Conservation (phyloP, 1,140 invertebrate species). For the Drosophila teissieri region DNA sequence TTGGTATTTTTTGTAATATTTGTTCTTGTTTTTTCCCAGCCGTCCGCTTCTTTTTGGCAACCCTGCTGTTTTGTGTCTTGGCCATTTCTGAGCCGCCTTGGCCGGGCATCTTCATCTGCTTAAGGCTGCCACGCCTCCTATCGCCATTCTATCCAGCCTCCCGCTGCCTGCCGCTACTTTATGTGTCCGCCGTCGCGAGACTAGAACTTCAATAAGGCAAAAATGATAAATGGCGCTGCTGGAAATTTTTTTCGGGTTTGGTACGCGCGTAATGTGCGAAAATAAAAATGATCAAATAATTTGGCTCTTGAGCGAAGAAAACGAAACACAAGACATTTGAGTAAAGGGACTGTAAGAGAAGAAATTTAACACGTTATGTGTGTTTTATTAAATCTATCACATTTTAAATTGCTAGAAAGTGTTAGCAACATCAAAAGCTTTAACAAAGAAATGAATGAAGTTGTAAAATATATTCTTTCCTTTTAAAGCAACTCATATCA, state of each 20-base stretch:
- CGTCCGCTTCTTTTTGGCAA: slow-evolving; percentile 59
- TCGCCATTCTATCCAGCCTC: slow-evolving; percentile 38
- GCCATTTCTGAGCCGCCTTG: slow-evolving; percentile 50
- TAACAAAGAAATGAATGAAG: too few relatives aligned
- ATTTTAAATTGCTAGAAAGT: too few relatives aligned
- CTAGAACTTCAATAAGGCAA: slow-evolving; percentile 80
- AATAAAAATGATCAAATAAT: slow-evolving; percentile 72
- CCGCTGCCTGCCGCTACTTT: slow-evolving; percentile 76
- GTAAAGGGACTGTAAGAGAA: not conserved
- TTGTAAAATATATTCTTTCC: too few relatives aligned
- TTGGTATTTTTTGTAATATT: slow-evolving; percentile 36
- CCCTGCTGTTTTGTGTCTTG: slow-evolving; percentile 80
- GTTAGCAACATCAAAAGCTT: too few relatives aligned
- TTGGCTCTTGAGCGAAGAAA: slow-evolving; percentile 29
- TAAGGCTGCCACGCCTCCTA: slow-evolving; percentile 62
- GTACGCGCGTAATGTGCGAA: slow-evolving; percentile 48
- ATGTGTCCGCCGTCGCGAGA: slow-evolving; percentile 73
- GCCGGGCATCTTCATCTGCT: slow-evolving; percentile 58
- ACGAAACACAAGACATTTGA: not conserved
- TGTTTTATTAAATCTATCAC: not conserved
- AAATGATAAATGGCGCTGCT: slow-evolving; percentile 79
- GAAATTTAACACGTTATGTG: not conserved
- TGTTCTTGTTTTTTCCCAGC: slow-evolving; percentile 22
- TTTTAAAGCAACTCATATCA: too few relatives aligned
- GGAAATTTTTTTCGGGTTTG: slow-evolving; percentile 51